These are phyloP conservation scores for Sphaeridia pumilis DNA, from an alignment of 2,888 invertebrate genomes.

Conservation along the genomic window DNA sequence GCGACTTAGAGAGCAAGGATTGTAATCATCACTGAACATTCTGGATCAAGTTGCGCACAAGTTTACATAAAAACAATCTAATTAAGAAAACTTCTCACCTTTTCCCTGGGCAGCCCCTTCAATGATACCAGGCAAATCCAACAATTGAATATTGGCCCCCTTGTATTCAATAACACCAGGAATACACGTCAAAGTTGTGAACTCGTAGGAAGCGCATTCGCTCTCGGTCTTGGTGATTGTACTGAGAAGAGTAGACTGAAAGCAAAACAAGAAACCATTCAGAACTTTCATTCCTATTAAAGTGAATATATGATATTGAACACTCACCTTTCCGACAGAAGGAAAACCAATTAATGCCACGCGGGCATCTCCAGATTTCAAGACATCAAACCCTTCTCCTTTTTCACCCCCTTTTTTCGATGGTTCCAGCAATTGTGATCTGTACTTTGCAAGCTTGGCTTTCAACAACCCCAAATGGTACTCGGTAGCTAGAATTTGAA, in stretches of 20 bases:
- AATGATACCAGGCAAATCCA: slow-evolving; percentile 98
- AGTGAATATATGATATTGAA: background rate
- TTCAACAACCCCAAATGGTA: slow-evolving; percentile 96
- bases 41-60: too few relatives aligned
- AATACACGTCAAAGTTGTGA: slow-evolving; percentile 93
- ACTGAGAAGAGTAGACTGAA: slow-evolving; percentile 81
- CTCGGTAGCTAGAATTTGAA: slow-evolving; percentile 70
- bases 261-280: slow-evolving; percentile 3
- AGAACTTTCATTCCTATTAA: background rate
- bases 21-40: slow-evolving; percentile 8
- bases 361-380: slow-evolving; percentile 97
- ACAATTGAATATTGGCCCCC: slow-evolving; percentile 94
- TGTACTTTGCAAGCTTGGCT: slow-evolving; percentile 89
- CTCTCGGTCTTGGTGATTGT: slow-evolving; percentile 92
- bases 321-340: slow-evolving; percentile 79
- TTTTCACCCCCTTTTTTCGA: slow-evolving; percentile 80
- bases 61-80: background rate
- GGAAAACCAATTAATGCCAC: slow-evolving; percentile 98
- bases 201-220: slow-evolving; percentile 95
- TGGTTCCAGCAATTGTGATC: slow-evolving; percentile 88
- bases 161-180: slow-evolving; percentile 98
- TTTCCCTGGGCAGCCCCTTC: slow-evolving; percentile 88
- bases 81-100: slow-evolving; percentile 41
- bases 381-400: slow-evolving; percentile 96
- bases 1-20: slow-evolving; percentile 14